Conservation (phyloP, 1,140 invertebrate species). For the Drosophila athabasca region DNA sequence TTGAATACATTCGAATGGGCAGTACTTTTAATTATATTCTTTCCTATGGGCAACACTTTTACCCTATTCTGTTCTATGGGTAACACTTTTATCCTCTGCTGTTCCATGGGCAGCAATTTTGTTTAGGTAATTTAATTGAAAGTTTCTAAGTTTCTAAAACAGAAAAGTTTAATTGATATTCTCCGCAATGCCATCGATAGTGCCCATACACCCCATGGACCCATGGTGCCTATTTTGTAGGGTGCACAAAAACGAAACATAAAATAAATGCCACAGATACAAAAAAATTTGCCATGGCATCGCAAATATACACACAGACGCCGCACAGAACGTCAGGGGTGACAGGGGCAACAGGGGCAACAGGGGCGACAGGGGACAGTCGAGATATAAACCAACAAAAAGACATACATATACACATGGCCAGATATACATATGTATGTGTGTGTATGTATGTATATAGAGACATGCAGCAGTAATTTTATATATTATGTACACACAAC, state of each 20-base stretch:
- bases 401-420: constrained; percentile 13
- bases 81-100: too few species aligned
- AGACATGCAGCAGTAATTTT: constrained; percentile 72
- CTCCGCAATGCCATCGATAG: not conserved
- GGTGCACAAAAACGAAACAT: constrained; percentile 39
- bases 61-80: too few species aligned
- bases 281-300: constrained; percentile 57
- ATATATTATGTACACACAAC: constrained; percentile 57
- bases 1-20: too few species aligned
- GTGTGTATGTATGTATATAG: constrained; percentile 4
- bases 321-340: constrained; percentile 4
- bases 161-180: not conserved
- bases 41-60: too few species aligned
- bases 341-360: not conserved
- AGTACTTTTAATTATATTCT: too few species aligned
- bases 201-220: not conserved
- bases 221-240: constrained; percentile 15
- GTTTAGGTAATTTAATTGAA: too few species aligned
- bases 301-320: constrained; percentile 41
- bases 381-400: constrained; percentile 20
- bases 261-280: constrained; percentile 55
- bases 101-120: too few species aligned
- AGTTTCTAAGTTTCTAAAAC: too few species aligned
- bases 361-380: not conserved
- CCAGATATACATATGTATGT: constrained; percentile 4